Evolutionary conservation across 1,140 invertebrate species (phyloP), one percentile per base, ranked within the genome.

Genomic region (Maconellicoccus hirsutus): DNA sequence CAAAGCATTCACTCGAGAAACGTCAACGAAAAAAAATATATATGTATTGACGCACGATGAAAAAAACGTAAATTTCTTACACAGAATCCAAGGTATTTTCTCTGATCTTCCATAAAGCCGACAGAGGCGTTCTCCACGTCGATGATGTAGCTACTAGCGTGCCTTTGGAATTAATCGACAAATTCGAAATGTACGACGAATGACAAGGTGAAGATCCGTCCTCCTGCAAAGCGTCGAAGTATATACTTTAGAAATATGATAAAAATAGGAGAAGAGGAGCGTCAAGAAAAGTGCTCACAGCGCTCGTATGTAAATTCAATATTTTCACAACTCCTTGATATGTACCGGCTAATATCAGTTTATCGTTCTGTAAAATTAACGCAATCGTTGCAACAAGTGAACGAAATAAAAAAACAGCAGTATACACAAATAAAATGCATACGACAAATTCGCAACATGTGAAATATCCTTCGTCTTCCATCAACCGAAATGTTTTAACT

Each of bases 311-410:
- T 66, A 91, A 78, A 80, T 95, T 96, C 77, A 90, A 93, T 73
- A 93, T 83, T 76, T 93, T 88, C 14, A 96, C 86, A 77, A 97
- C 92, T 19, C 94, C 94, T 22, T 86, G 83, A 71, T 90, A 89
- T 0, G 92, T 95, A 69, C 94, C 94, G 16, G 94, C 85, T 69
- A 95, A 82, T 8, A 96, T 79, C 75, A 86, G 87, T 75, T 92
- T 87, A 77, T 91, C 89, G 72, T 70, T 74, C 21, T 72, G 25
- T 59, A n/a, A n/a, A n/a, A n/a, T n/a, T n/a, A n/a, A n/a, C n/a
- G n/a, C n/a, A n/a, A n/a, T n/a, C n/a, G n/a, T n/a, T n/a, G 70
- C 71, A 72, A 72, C 59, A 69, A 38, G 52, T 59, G 72, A n/a
- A n/a, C n/a, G 29, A 70, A 8, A 23, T 23, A 26, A 66, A 66